Evolutionary conservation across 2,888 invertebrate genomes (phyloP).

Genomic region (Idaea biselata): DNA sequence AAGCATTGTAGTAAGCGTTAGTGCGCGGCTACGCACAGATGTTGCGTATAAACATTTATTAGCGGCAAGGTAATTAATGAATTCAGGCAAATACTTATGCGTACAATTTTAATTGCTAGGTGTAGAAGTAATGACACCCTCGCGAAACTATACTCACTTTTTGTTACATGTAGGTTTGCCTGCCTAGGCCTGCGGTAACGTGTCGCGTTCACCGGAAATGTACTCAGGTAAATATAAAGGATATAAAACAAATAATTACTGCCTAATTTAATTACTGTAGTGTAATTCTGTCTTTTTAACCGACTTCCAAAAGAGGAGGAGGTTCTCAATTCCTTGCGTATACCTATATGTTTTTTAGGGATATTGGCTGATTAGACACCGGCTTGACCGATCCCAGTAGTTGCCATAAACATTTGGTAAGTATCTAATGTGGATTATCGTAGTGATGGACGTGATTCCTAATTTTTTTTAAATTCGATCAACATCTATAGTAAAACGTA

Average conservation of each 20-base stretch:
- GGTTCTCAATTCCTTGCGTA: too few relatives aligned
- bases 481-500: too few relatives aligned
- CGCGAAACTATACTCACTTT: constrained; percentile 33
- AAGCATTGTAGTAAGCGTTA: constrained; percentile 51
- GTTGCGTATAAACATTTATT: constrained; percentile 74
- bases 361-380: too few relatives aligned
- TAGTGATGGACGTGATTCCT: too few relatives aligned
- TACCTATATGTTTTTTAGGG: too few relatives aligned
- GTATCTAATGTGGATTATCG: too few relatives aligned
- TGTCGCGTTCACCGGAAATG: constrained; percentile 41
- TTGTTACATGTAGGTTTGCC: constrained; percentile 28
- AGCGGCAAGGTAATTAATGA: constrained; percentile 72
- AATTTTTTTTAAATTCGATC: too few relatives aligned
- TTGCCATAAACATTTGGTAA: too few relatives aligned
- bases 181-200: constrained; percentile 10
- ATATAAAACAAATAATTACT: neutral
- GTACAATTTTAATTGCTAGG: constrained; percentile 69
- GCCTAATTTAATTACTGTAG: too few relatives aligned
- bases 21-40: constrained; percentile 63
- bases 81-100: constrained; percentile 76
- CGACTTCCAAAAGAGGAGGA: too few relatives aligned
- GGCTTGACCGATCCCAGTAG: too few relatives aligned
- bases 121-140: constrained; percentile 56
- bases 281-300: too few relatives aligned
- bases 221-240: constrained; percentile 9